Percentiles rank a stretch among this genome's conserved stretches.
phyloP scores from a whole-genome alignment of 2,888 invertebrate genomes.

The Ectropis crepuscularia region DNA sequence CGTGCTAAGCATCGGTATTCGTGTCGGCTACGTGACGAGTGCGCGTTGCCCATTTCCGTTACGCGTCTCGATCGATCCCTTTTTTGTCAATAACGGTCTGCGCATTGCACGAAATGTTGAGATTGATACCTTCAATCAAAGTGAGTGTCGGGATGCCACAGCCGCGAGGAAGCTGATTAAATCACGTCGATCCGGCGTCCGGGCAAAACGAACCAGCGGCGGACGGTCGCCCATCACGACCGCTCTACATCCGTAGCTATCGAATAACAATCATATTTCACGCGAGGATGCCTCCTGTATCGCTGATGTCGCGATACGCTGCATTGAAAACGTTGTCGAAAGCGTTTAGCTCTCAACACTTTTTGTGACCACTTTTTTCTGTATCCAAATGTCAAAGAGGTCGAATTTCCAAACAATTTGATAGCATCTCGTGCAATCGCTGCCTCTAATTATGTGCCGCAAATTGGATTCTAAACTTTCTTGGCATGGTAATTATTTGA shows the following conservation, averaged over 20 bases:
- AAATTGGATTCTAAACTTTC: slow-evolving; percentile 14
- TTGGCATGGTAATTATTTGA: slow-evolving; percentile 14
- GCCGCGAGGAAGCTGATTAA: slow-evolving; percentile 76
- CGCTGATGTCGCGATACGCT: slow-evolving; percentile 23
- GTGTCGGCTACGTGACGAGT: slow-evolving; percentile 78
- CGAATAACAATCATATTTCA: slow-evolving; percentile 59
- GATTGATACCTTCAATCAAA: slow-evolving; percentile 82
- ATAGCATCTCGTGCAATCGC: slow-evolving; percentile 13
- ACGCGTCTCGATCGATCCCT: slow-evolving; percentile 78
- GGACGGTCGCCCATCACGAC: slow-evolving; percentile 74
- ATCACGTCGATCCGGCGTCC: slow-evolving; percentile 75
- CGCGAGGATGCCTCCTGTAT: slow-evolving; percentile 43
- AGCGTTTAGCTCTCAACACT: slow-evolving; percentile 8
- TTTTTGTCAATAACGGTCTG: slow-evolving; percentile 81
- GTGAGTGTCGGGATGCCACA: slow-evolving; percentile 70
- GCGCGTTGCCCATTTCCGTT: slow-evolving; percentile 79
- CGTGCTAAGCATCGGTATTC: slow-evolving; percentile 73
- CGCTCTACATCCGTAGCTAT: slow-evolving; percentile 67
- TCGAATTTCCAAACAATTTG: slow-evolving; percentile 23
- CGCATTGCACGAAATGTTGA: slow-evolving; percentile 75
- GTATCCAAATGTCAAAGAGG: slow-evolving; percentile 11
- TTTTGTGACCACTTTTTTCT: slow-evolving; percentile 11
- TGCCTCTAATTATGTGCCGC: slow-evolving; percentile 5
- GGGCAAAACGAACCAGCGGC: slow-evolving; percentile 67
- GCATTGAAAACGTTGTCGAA: slow-evolving; percentile 16